Evolutionary conservation across 2,113 vertebrate species (phyloP).

Genomic region (Tachysurus vachellii): DNA sequence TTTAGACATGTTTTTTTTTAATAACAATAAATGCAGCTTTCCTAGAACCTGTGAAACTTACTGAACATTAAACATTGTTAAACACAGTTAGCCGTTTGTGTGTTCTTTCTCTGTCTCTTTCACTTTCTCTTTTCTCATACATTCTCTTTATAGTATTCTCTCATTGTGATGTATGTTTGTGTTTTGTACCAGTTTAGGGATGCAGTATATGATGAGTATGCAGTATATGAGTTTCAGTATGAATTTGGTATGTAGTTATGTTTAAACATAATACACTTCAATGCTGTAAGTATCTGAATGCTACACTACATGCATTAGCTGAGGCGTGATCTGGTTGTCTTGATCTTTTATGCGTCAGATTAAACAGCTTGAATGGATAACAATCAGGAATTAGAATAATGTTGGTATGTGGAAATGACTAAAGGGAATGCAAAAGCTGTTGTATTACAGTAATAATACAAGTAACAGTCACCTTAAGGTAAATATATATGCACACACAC

Average conservation of each 20-base stretch:
- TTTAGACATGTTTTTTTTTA: background rate
- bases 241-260: background rate
- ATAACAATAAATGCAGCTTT: background rate
- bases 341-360: background rate
- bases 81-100: background rate
- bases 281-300: background rate
- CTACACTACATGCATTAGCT: background rate
- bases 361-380: background rate
- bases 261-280: background rate
- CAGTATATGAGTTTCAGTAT: background rate
- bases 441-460: background rate
- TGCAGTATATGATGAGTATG: background rate
- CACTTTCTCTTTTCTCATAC: slow-evolving; percentile 13
- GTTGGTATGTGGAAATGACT: background rate
- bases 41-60: background rate
- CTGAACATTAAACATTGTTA: background rate
- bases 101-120: slow-evolving; percentile 8
- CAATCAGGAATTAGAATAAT: background rate
- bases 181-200: background rate
- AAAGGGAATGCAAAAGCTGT: background rate
- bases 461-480: background rate
- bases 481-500: background rate
- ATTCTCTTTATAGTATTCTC: slow-evolving; percentile 3
- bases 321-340: background rate
- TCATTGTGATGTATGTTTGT: slow-evolving; percentile 1